Base-by-base conservation (phyloP, 2,113 vertebrate species). In the Bos indicus region DNA sequence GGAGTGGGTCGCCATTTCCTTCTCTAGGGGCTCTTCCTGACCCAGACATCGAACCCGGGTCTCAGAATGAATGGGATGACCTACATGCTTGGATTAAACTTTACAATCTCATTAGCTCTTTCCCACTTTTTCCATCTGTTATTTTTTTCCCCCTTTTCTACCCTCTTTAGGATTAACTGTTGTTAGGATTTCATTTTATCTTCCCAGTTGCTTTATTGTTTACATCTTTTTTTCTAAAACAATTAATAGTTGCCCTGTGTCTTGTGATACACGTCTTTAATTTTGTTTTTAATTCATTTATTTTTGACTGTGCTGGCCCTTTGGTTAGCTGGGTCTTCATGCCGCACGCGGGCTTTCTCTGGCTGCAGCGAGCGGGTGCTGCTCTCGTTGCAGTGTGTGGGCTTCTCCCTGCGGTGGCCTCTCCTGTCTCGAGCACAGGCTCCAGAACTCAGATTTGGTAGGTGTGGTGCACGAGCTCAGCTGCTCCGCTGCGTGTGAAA, bases 361-460 rank as follows among this genome's bases (percentile, higher is more conserved):
- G 19, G 19, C 3, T 40, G 67, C 67, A 23, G 19, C 1, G 5
- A 6, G 67, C 17, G 5, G 67, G 67, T 19, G 2, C 9, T 23
- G 3, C n/a, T 3, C 67, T 6, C 19, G 19, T 3, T 2, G n/a
- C 0, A 5, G 19, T 1, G 10, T 6, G 67, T 0, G 5, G n/a
- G n/a, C 64, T 71, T 23, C 8, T 36, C 19, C n/a, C 19, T 2
- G 9, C 19, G 3, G 17, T 1, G 8, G n/a, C 67, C 19, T 71
- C 67, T 71, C 67, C n/a, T 12, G 2, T 2, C n/a, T 0, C 0
- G 0, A 71, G 19, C 67, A 40, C 67, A 12, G 19, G 19, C 67
- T 6, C 19, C 36, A 3, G n/a, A 23, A 23, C n/a, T 40, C n/a
- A 2, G 67, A n/a, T n/a, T 71, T 3, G 2, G n/a, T 1, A 6